Evolutionary conservation across 2,113 vertebrate genomes (phyloP).

Genomic region (Eonycteris spelaea): DNA sequence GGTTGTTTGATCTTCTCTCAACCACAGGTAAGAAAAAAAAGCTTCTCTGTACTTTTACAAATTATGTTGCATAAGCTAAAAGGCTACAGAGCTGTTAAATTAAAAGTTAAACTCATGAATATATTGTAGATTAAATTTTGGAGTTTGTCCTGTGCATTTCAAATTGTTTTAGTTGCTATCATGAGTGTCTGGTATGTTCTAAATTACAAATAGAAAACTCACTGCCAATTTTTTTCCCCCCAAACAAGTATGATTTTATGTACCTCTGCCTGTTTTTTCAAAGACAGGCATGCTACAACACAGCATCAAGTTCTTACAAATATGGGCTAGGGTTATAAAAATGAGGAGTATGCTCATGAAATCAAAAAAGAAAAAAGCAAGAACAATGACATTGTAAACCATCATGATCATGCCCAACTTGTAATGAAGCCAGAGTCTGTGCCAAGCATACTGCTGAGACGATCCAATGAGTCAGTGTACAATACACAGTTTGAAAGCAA

Average conservation of each 20-base stretch:
- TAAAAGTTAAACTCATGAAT: neutral
- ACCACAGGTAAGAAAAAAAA: neutral
- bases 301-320: slow-evolving; percentile 1
- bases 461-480: neutral
- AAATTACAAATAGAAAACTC: slow-evolving; percentile 44
- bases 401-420: neutral
- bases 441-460: neutral
- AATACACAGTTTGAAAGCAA: neutral
- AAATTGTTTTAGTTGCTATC: slow-evolving; percentile 33
- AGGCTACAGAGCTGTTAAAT: neutral
- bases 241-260: slow-evolving; percentile 47
- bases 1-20: neutral
- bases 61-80: neutral
- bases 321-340: neutral
- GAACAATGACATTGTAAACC: neutral
- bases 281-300: slow-evolving; percentile 25
- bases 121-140: slow-evolving; percentile 12
- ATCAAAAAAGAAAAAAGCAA: neutral
- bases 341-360: neutral
- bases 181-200: slow-evolving; percentile 46
- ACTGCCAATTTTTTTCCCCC: neutral
- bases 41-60: neutral
- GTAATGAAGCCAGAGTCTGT: neutral
- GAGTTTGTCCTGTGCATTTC: slow-evolving; percentile 14
- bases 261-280: slow-evolving; percentile 47